phyloP scores from a whole-genome alignment of 1,140 invertebrate genomes.

The Drosophila yakuba region DNA sequence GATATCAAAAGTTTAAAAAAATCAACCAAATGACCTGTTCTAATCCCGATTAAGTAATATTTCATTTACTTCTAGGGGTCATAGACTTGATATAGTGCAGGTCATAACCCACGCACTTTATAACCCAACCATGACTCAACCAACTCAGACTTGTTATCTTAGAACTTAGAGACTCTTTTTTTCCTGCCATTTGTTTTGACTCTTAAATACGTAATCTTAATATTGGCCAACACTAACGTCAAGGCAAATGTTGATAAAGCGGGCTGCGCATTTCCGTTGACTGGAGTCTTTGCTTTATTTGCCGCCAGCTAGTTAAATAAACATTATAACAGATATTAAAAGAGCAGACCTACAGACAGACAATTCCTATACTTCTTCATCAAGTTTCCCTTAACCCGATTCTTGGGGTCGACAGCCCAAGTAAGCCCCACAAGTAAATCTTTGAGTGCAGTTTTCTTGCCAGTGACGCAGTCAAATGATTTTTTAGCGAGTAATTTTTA shows the following conservation, averaged over 20 bases:
- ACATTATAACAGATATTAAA: neutral
- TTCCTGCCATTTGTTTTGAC: conserved; percentile 20
- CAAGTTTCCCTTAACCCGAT: conserved; percentile 15
- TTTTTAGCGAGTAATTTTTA: too few species aligned
- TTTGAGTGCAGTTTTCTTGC: conserved; percentile 12
- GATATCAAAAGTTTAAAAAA: neutral
- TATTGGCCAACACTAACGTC: conserved; percentile 42
- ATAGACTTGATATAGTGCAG: neutral
- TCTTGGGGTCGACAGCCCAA: conserved; percentile 10
- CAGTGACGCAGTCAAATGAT: conserved; percentile 24
- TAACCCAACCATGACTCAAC: conserved; percentile 4
- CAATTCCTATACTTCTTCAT: neutral
- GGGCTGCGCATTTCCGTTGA: conserved; percentile 75
- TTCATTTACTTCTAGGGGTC: neutral
- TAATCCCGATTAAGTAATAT: neutral
- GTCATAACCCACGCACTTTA: neutral
- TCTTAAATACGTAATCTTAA: conserved; percentile 50
- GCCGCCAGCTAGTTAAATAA: conserved; percentile 39
- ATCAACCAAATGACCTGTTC: neutral
- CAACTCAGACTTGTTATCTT: conserved; percentile 16
- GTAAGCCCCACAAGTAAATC: neutral
- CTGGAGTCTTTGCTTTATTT: conserved; percentile 71
- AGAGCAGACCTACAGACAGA: neutral
- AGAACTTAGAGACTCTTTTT: too few species aligned
- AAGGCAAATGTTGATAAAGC: conserved; percentile 55